Conservation (phyloP, 2,113 vertebrate genomes). For the Ascaphus truei region DNA sequence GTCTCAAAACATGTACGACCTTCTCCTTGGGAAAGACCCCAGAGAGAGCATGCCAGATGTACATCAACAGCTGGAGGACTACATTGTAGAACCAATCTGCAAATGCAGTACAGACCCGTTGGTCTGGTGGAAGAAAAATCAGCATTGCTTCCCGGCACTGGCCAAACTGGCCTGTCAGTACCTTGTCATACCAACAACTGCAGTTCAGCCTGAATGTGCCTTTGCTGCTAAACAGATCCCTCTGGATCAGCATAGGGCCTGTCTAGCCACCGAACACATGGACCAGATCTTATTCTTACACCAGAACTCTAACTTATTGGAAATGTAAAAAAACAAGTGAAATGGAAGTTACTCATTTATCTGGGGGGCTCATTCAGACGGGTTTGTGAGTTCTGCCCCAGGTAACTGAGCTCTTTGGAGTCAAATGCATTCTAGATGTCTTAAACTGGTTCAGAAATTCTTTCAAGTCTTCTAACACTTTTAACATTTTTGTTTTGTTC, state of each 20-base stretch:
- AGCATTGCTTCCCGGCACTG: constrained; percentile 56
- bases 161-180: constrained; percentile 53
- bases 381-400: too few species aligned
- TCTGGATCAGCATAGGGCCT: constrained; percentile 44
- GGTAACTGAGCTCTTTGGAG: too few species aligned
- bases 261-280: constrained; percentile 46
- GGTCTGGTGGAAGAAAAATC: constrained; percentile 57
- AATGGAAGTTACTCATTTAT: not conserved
- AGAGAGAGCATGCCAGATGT: constrained; percentile 56
- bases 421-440: too few species aligned
- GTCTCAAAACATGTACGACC: constrained; percentile 53
- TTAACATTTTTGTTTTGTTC: too few species aligned
- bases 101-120: constrained; percentile 57
- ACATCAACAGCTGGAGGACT: constrained; percentile 61
- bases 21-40: constrained; percentile 60
- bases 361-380: too few species aligned
- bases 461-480: too few species aligned
- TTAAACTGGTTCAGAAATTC: too few species aligned
- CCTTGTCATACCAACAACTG: constrained; percentile 53
- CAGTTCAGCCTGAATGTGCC: constrained; percentile 40
- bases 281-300: constrained; percentile 59
- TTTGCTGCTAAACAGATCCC: constrained; percentile 40
- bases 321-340: not conserved
- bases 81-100: constrained; percentile 59
- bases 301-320: constrained; percentile 55